A percentile compares a stretch with the other conserved stretches of the same genome.
These are phyloP conservation scores for Chaetops frenatus DNA, from an alignment of 2,113 vertebrate genomes.

Conservation along the genomic window DNA sequence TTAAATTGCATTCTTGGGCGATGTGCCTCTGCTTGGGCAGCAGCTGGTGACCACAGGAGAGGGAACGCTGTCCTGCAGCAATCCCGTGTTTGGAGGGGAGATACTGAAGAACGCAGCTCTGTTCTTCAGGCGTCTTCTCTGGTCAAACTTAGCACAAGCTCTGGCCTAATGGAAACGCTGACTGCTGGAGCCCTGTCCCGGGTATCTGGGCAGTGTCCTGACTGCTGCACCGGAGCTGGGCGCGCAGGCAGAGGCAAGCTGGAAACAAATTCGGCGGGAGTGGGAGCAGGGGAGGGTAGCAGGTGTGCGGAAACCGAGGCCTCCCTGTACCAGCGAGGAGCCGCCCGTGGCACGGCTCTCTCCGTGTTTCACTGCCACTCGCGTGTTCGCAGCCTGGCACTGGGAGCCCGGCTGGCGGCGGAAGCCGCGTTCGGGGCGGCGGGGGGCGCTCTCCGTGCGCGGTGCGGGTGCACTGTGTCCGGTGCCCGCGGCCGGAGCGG, in stretches of 20 bases:
- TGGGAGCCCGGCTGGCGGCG: accelerated
- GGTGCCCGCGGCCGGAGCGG: neutral
- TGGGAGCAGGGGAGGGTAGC: neutral
- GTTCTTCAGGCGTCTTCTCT: neutral
- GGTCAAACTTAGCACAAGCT: neutral
- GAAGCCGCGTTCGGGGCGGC: neutral
- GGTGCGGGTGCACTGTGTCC: neutral
- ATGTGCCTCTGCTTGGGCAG: neutral
- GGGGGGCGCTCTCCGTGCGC: neutral
- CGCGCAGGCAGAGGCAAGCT: neutral
- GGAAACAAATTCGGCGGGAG: neutral
- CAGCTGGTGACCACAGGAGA: neutral
- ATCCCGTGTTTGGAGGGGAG: neutral
- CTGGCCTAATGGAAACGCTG: neutral
- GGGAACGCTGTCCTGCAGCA: accelerated
- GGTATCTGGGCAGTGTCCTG: too few species aligned
- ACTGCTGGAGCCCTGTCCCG: neutral
- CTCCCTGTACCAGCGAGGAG: too few species aligned
- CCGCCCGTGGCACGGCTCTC: accelerated
- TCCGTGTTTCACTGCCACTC: accelerated
- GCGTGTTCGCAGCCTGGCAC: accelerated
- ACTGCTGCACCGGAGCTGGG: neutral
- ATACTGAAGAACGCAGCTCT: neutral
- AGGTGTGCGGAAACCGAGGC: neutral
- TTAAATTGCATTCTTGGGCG: neutral